Evolutionary conservation across 2,888 invertebrate genomes (phyloP).

Genomic region (Xanthia togata): DNA sequence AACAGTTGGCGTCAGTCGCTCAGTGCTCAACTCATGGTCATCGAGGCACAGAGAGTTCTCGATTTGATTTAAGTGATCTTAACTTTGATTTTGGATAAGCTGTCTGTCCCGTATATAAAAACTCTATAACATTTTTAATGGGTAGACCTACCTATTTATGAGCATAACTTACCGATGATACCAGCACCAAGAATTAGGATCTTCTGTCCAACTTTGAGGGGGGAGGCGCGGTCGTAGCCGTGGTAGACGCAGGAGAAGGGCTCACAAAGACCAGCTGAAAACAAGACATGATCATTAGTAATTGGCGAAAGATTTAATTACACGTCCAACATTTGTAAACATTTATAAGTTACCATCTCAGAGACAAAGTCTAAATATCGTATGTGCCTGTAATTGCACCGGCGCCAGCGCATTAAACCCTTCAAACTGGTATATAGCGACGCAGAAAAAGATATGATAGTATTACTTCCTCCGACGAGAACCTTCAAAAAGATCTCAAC

Average conservation of each 20-base stretch:
- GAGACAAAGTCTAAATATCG: too few relatives aligned
- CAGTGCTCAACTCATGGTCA: not conserved
- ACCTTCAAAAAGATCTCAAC: too few relatives aligned
- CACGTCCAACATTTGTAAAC: not conserved
- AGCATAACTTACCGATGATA: constrained; percentile 90
- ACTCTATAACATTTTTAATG: not conserved
- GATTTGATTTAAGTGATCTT: not conserved
- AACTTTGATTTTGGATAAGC: not conserved
- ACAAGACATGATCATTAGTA: constrained; percentile 6
- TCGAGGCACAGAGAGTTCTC: not conserved
- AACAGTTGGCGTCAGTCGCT: not conserved
- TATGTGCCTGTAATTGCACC: too few relatives aligned
- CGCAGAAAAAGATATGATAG: too few relatives aligned
- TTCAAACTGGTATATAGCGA: too few relatives aligned
- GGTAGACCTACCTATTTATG: too few relatives aligned
- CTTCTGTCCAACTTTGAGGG: constrained; percentile 91
- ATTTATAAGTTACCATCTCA: not conserved
- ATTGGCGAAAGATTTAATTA: not conserved
- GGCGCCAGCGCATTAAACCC: too few relatives aligned
- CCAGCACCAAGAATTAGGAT: constrained; percentile 93
- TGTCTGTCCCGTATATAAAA: not conserved
- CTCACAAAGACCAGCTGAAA: constrained; percentile 92
- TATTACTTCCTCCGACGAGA: too few relatives aligned
- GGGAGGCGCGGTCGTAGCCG: constrained; percentile 92
- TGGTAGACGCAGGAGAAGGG: constrained; percentile 93